A percentile compares a stretch with the other conserved stretches of the same genome.
These are phyloP conservation scores for Decapterus maruadsi DNA, from an alignment of 2,797 vertebrate genomes.

Conservation along the genomic window DNA sequence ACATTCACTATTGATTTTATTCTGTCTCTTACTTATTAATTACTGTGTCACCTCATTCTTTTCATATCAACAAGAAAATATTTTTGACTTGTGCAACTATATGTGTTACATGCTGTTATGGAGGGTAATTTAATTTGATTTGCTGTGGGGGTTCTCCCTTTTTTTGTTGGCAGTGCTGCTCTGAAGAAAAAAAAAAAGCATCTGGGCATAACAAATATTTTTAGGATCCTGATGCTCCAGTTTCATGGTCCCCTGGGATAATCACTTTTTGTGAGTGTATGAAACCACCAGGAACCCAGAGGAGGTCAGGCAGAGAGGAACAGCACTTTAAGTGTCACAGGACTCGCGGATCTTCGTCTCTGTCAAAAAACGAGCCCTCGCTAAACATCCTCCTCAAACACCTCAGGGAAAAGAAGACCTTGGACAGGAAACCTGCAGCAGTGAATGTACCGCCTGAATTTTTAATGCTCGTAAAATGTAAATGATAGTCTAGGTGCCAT, in stretches of 20 bases:
- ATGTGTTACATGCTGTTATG: slow-evolving; percentile 10
- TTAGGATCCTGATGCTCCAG: slow-evolving; percentile 75
- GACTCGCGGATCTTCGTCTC: slow-evolving; percentile 20
- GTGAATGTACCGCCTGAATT: slow-evolving; percentile 50
- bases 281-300: slow-evolving; percentile 49
- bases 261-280: slow-evolving; percentile 49
- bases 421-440: slow-evolving; percentile 24
- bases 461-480: slow-evolving; percentile 64
- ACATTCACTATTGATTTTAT: slow-evolving; percentile 7
- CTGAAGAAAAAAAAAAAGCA: slow-evolving; percentile 35
- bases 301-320: slow-evolving; percentile 53
- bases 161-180: slow-evolving; percentile 31
- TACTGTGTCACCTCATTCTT: slow-evolving; percentile 35
- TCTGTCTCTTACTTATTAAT: slow-evolving; percentile 9
- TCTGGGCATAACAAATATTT: slow-evolving; percentile 73
- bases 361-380: slow-evolving; percentile 51
- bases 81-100: slow-evolving; percentile 18
- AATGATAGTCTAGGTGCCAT: slow-evolving; percentile 25
- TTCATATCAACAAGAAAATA: slow-evolving; percentile 38
- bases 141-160: slow-evolving; percentile 32
- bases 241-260: slow-evolving; percentile 67
- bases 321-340: slow-evolving; percentile 33
- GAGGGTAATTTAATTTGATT: slow-evolving; percentile 31
- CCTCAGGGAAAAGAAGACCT: slow-evolving; percentile 13
- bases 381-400: slow-evolving; percentile 38